Evolutionary conservation across 2,888 invertebrate species (phyloP).

Genomic region (Lithosia quadra): DNA sequence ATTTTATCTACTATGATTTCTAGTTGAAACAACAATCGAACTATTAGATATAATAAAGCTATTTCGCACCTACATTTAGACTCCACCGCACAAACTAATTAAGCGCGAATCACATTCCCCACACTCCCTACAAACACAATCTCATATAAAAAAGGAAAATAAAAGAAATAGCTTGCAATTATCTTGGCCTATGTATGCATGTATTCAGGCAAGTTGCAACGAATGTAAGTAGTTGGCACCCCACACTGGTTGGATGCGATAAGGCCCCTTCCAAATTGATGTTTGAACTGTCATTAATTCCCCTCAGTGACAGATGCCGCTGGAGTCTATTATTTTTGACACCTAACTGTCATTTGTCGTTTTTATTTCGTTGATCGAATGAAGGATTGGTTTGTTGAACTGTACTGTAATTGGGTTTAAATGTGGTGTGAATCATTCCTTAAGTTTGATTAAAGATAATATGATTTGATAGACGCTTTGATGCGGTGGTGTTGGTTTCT

Average conservation of each 20-base stretch:
- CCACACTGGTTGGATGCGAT: slow-evolving; percentile 73
- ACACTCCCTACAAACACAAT: slow-evolving; percentile 25
- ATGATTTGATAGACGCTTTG: slow-evolving; percentile 34
- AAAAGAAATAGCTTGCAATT: slow-evolving; percentile 62
- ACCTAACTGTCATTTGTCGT: slow-evolving; percentile 80
- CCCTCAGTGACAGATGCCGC: slow-evolving; percentile 80
- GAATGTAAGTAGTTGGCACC: slow-evolving; percentile 67
- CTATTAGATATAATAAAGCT: background rate
- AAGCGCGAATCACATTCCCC: slow-evolving; percentile 41
- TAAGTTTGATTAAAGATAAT: slow-evolving; percentile 30
- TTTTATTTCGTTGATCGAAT: slow-evolving; percentile 70
- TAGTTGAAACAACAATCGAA: background rate
- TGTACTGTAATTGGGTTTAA: slow-evolving; percentile 40
- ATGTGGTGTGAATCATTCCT: slow-evolving; percentile 23
- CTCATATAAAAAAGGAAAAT: slow-evolving; percentile 30
- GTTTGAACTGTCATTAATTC: slow-evolving; percentile 85
- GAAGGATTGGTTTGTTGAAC: slow-evolving; percentile 62
- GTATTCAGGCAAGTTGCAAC: slow-evolving; percentile 33
- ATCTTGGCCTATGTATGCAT: slow-evolving; percentile 63
- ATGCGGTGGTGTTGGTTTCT: background rate
- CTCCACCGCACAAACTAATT: slow-evolving; percentile 42
- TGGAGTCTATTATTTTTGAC: slow-evolving; percentile 84
- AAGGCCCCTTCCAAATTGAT: slow-evolving; percentile 80
- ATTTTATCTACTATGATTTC: background rate
- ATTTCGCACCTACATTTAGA: background rate